Evolutionary conservation across 2,797 vertebrate species (phyloP).

Genomic region (Tenualosa ilisha): DNA sequence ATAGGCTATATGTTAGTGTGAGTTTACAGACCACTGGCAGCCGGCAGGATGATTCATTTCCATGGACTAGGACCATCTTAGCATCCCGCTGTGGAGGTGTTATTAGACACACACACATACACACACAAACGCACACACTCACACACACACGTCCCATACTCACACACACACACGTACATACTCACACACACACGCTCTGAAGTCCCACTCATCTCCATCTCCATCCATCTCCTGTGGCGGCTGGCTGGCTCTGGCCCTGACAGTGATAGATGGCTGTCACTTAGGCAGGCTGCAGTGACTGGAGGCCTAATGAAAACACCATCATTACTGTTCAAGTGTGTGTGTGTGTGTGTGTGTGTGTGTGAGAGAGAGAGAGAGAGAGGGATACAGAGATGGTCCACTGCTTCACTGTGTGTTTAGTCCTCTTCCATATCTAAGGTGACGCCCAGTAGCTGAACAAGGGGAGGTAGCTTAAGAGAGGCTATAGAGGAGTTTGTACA

Average conservation of each 20-base stretch:
- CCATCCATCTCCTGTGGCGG: background rate
- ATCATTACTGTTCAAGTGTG: conserved; percentile 25
- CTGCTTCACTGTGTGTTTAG: background rate
- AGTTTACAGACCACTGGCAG: conserved; percentile 23
- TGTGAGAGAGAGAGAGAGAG: background rate
- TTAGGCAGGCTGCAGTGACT: background rate
- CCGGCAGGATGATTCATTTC: conserved; percentile 34
- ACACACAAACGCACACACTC: conserved; percentile 8
- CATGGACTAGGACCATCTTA: conserved; percentile 24
- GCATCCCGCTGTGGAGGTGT: conserved; percentile 25
- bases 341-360: too few species aligned
- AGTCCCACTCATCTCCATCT: background rate
- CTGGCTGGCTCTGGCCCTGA: conserved; percentile 11
- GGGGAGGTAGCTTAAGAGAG: too few species aligned
- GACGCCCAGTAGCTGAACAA: background rate
- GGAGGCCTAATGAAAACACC: conserved; percentile 33
- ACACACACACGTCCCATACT: background rate
- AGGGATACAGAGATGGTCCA: background rate
- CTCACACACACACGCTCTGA: background rate
- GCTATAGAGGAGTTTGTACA: too few species aligned
- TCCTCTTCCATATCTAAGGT: background rate
- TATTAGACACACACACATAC: background rate
- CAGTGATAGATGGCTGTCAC: conserved; percentile 36
- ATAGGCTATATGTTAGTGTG: background rate
- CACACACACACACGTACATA: background rate